Percentiles rank a stretch among this genome's conserved stretches.
These are phyloP conservation scores for Phyllostomus discolor DNA, from an alignment of 2,113 vertebrate genomes.

Conservation along the genomic window DNA sequence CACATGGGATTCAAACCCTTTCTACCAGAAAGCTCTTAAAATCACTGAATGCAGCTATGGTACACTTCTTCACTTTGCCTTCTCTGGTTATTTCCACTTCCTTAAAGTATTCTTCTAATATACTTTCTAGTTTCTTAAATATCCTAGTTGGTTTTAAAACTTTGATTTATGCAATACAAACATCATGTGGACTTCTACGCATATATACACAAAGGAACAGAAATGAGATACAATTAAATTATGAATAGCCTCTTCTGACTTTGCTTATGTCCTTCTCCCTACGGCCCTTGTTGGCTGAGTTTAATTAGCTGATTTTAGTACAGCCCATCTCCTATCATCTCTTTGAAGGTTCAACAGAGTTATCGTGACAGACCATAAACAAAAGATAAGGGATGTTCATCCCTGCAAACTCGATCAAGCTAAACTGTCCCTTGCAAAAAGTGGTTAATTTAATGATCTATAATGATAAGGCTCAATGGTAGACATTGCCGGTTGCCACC, in stretches of 20 bases:
- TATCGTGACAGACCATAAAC: background rate
- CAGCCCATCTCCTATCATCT: background rate
- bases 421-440: background rate
- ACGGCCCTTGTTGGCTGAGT: background rate
- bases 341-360: constrained; percentile 3
- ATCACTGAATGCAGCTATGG: background rate
- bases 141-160: background rate
- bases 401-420: background rate
- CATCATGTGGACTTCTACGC: background rate
- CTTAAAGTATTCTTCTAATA: background rate
- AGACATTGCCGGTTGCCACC: background rate
- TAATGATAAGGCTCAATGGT: background rate
- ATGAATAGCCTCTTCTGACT: background rate
- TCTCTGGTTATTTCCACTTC: background rate
- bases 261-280: background rate
- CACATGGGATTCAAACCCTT: background rate
- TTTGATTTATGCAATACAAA: background rate
- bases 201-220: background rate
- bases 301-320: background rate
- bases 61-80: background rate
- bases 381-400: background rate
- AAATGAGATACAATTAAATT: constrained; percentile 8
- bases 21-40: background rate
- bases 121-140: background rate
- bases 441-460: background rate